These are phyloP conservation scores for Latheticus oryzae DNA, from an alignment of 2,888 invertebrate genomes.

Conservation along the genomic window DNA sequence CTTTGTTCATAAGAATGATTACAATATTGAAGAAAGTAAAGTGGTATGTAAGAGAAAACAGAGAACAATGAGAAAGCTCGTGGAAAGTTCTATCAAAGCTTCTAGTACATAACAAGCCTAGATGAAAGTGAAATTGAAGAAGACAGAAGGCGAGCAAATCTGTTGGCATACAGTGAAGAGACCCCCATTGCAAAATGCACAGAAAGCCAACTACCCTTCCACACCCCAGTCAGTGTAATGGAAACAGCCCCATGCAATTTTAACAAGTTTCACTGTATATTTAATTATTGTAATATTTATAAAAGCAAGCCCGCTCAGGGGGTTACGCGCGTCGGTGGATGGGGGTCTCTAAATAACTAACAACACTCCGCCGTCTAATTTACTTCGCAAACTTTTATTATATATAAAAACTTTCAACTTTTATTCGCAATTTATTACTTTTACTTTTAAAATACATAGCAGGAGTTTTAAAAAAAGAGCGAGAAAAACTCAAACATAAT, in stretches of 20 bases:
- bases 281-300: slow-evolving; percentile 66
- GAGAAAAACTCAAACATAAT: background rate
- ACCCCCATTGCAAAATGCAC: slow-evolving; percentile 40
- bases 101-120: slow-evolving; percentile 4
- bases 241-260: slow-evolving; percentile 60
- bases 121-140: slow-evolving; percentile 9
- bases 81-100: slow-evolving; percentile 4
- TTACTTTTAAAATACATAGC: slow-evolving; percentile 40
- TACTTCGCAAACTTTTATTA: slow-evolving; percentile 58
- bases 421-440: slow-evolving; percentile 52
- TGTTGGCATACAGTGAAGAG: slow-evolving; percentile 22
- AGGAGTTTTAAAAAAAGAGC: slow-evolving; percentile 17
- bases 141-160: slow-evolving; percentile 16
- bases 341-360: slow-evolving; percentile 57
- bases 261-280: slow-evolving; percentile 62
- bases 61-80: slow-evolving; percentile 2
- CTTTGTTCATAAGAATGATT: too few relatives aligned
- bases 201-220: slow-evolving; percentile 48
- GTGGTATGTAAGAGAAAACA: background rate
- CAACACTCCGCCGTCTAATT: slow-evolving; percentile 57
- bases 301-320: slow-evolving; percentile 58
- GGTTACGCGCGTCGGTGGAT: slow-evolving; percentile 42
- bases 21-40: too few relatives aligned
- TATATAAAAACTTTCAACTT: slow-evolving; percentile 56
- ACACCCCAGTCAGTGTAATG: slow-evolving; percentile 54